Percentiles rank a stretch among this genome's conserved stretches.
phyloP scores from a whole-genome alignment of 2,797 vertebrate genomes.

The Aulostomus chinensis region DNA sequence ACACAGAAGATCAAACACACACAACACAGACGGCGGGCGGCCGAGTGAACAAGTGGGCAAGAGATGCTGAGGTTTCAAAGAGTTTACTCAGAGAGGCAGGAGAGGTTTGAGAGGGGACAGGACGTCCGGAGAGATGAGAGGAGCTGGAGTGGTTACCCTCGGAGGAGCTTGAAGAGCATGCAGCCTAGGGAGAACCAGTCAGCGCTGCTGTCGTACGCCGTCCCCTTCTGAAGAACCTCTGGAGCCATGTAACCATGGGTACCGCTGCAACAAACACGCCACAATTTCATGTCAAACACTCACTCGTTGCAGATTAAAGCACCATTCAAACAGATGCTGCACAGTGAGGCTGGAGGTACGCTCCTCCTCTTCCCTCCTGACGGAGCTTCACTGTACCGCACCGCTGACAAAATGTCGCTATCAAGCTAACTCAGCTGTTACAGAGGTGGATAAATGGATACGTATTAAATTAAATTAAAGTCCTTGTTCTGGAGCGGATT shows the following conservation, averaged over 20 bases:
- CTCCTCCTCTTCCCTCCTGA: too few relatives aligned
- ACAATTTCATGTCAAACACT: conserved; percentile 8
- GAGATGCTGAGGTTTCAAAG: too few relatives aligned
- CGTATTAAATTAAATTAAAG: too few relatives aligned
- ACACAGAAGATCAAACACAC: conserved; percentile 54
- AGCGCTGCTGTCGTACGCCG: conserved; percentile 95
- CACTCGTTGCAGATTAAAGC: neutral
- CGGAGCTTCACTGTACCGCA: too few relatives aligned
- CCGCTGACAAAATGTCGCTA: too few relatives aligned
- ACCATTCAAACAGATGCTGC: too few relatives aligned
- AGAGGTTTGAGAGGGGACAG: conserved; percentile 9
- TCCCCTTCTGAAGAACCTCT: conserved; percentile 97
- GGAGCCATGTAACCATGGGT: conserved; percentile 99
- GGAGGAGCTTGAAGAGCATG: conserved; percentile 97
- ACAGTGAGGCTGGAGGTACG: too few relatives aligned
- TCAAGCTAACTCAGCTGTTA: too few relatives aligned
- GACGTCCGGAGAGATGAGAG: conserved; percentile 21
- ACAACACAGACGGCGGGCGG: conserved; percentile 14
- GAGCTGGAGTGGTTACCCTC: conserved; percentile 83
- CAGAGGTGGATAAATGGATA: too few relatives aligned
- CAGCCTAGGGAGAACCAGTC: conserved; percentile 99
- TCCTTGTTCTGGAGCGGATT: too few relatives aligned
- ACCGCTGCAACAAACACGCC: conserved; percentile 76
- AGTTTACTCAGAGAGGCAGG: too few relatives aligned
- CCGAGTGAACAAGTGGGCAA: neutral